Conservation (phyloP, 2,888 invertebrate genomes). For the Meta bourneti region DNA sequence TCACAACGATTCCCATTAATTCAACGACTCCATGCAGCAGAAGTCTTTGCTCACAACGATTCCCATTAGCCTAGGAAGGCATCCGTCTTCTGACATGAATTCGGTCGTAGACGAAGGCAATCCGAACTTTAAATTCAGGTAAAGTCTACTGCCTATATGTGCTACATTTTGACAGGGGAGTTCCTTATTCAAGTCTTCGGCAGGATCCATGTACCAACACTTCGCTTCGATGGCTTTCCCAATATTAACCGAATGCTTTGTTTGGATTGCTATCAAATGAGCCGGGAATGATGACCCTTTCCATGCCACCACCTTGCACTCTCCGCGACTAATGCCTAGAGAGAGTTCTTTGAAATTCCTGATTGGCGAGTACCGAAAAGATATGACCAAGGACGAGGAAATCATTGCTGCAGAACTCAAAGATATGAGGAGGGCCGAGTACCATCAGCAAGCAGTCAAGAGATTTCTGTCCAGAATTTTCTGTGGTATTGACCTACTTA, state of each 20-base stretch:
- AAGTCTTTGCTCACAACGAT: neutral
- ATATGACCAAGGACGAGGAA: neutral
- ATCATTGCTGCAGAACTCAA: conserved; percentile 15
- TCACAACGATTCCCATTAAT: too few species aligned
- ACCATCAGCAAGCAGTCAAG: neutral
- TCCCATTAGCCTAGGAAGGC: neutral
- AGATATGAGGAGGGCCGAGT: conserved; percentile 1
- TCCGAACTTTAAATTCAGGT: neutral
- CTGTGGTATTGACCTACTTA: neutral
- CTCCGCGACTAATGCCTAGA: neutral
- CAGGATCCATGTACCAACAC: neutral
- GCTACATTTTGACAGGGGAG: neutral
- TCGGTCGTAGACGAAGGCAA: neutral
- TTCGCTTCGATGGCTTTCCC: neutral
- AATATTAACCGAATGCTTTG: neutral
- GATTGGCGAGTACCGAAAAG: neutral
- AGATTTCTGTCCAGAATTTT: neutral
- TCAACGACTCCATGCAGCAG: neutral
- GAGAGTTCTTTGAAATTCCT: neutral
- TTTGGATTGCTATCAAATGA: neutral
- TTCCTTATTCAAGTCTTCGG: too few species aligned
- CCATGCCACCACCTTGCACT: neutral
- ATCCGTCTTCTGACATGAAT: neutral
- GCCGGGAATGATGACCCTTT: neutral
- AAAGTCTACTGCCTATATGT: neutral